Conservation (phyloP, 2,888 invertebrate genomes). For the Dusona sp. region DNA sequence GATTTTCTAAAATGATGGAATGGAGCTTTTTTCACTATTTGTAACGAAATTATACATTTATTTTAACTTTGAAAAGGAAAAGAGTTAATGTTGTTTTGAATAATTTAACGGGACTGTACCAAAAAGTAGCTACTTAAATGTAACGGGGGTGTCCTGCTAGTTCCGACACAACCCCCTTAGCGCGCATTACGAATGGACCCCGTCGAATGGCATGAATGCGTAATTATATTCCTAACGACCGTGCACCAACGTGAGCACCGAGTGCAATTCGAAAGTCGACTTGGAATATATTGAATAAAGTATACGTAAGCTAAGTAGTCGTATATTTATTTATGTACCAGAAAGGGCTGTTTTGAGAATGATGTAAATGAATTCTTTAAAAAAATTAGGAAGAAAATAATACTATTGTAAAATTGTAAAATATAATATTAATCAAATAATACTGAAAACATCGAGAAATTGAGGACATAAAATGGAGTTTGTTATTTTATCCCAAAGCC, state of each 20-base stretch:
- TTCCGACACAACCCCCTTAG: constrained; percentile 71
- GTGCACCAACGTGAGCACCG: constrained; percentile 54
- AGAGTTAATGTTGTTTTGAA: background rate
- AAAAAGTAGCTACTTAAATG: constrained; percentile 14
- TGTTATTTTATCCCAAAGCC: background rate
- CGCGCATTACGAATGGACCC: constrained; percentile 74
- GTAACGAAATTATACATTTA: background rate
- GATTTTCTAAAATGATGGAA: background rate
- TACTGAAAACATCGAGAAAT: background rate
- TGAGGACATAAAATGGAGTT: background rate
- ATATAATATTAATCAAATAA: background rate
- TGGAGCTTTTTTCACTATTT: background rate
- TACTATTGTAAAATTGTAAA: background rate
- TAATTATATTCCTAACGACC: constrained; percentile 80
- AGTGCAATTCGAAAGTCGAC: constrained; percentile 45
- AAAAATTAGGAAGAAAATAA: background rate
- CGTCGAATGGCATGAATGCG: constrained; percentile 77
- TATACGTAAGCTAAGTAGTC: background rate
- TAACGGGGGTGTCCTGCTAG: constrained; percentile 58
- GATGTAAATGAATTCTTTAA: background rate
- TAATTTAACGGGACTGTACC: constrained; percentile 32
- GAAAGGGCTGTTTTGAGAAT: background rate
- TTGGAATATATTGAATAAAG: constrained; percentile 9
- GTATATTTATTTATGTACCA: background rate
- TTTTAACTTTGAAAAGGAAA: background rate